Conservation (phyloP, 2,888 invertebrate genomes). For the Drosophila nigricruria region DNA sequence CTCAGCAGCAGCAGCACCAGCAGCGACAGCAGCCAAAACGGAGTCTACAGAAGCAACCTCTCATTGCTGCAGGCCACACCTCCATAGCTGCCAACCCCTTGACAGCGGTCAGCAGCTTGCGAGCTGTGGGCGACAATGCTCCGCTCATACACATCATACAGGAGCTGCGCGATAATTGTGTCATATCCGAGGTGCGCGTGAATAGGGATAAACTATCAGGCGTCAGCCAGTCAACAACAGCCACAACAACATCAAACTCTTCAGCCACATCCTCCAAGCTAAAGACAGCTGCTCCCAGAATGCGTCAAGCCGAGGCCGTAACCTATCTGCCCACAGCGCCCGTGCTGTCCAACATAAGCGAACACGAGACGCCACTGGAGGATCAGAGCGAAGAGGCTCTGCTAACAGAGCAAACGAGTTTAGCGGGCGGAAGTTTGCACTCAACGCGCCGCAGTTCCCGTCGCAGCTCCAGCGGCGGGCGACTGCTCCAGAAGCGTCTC, state of each 20-base stretch:
- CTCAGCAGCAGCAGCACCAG: slow-evolving; percentile 14
- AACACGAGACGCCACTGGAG: slow-evolving; percentile 63
- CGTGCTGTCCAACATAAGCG: slow-evolving; percentile 58
- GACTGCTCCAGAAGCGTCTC: slow-evolving; percentile 81
- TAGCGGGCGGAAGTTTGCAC: slow-evolving; percentile 23
- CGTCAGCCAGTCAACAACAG: slow-evolving; percentile 6
- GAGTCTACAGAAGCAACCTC: slow-evolving; percentile 44
- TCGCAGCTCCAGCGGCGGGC: slow-evolving; percentile 75
- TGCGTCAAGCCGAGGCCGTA: slow-evolving; percentile 30
- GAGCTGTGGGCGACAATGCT: slow-evolving; percentile 65
- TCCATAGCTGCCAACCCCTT: slow-evolving; percentile 40
- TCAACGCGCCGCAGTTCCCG: slow-evolving; percentile 47
- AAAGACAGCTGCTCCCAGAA: slow-evolving; percentile 9
- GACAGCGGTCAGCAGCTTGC: slow-evolving; percentile 73
- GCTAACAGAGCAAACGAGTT: slow-evolving; percentile 33
- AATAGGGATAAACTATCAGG: slow-evolving; percentile 75
- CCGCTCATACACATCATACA: slow-evolving; percentile 85
- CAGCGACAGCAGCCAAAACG: slow-evolving; percentile 27
- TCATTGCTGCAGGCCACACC: background rate
- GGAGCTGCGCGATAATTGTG: slow-evolving; percentile 83
- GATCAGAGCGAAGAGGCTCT: slow-evolving; percentile 18
- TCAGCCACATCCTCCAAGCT: slow-evolving; percentile 7
- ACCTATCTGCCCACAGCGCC: slow-evolving; percentile 62
- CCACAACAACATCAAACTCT: background rate
- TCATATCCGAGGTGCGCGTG: slow-evolving; percentile 84